Evolutionary conservation across 2,888 invertebrate species (phyloP).

Genomic region (Rotaria socialis): DNA sequence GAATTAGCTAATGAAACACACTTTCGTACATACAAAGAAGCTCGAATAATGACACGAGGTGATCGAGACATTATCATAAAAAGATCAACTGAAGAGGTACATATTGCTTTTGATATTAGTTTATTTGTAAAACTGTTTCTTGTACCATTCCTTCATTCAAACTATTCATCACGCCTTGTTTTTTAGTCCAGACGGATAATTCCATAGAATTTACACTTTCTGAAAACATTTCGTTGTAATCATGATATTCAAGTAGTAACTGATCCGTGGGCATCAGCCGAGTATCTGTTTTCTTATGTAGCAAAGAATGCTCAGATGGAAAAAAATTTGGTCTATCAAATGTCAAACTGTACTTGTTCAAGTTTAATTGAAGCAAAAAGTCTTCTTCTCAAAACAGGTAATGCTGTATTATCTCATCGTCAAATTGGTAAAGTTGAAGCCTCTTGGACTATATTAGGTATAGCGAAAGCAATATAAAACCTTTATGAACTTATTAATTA

Average conservation of each 20-base stretch:
- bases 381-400: background rate
- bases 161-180: background rate
- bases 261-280: background rate
- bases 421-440: constrained; percentile 12
- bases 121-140: background rate
- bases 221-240: background rate
- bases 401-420: background rate
- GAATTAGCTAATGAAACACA: background rate
- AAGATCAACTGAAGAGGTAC: background rate
- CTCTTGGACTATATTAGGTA: background rate
- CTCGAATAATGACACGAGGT: background rate
- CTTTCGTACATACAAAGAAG: background rate
- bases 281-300: constrained; percentile 2
- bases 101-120: background rate
- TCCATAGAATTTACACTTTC: background rate
- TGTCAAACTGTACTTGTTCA: background rate
- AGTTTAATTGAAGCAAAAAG: background rate
- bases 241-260: background rate
- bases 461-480: no score
- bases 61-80: background rate
- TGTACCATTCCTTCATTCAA: no score
- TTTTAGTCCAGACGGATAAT: background rate
- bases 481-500: no score
- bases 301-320: background rate
- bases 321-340: background rate